Evolutionary conservation across 2,797 vertebrate species (phyloP).

Genomic region (Catostomus latipinnis): DNA sequence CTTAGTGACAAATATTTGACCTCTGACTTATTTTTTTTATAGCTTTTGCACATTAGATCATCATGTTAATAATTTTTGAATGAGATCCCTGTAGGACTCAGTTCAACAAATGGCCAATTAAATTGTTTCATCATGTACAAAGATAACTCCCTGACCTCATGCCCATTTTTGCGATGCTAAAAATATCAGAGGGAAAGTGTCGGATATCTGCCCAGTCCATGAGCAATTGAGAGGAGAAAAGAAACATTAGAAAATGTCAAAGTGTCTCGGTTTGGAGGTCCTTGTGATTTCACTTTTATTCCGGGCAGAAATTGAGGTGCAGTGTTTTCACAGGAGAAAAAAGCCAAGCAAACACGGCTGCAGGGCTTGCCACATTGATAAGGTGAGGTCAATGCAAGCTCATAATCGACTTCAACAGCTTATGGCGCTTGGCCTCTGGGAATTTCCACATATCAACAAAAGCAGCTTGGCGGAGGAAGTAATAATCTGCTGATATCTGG

Average conservation of each 20-base stretch:
- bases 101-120: conserved; percentile 33
- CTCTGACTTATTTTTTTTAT: too few relatives aligned
- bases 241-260: conserved; percentile 59
- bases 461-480: conserved; percentile 57
- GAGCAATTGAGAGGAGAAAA: conserved; percentile 34
- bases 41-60: too few relatives aligned
- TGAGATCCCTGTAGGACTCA: too few relatives aligned
- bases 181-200: conserved; percentile 40
- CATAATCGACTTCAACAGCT: conserved; percentile 70
- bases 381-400: conserved; percentile 67
- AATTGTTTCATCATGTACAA: conserved; percentile 29
- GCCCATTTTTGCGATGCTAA: conserved; percentile 50
- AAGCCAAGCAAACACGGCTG: conserved; percentile 57
- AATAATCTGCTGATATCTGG: conserved; percentile 63
- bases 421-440: conserved; percentile 59
- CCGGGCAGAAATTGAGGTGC: conserved; percentile 56
- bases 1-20: too few relatives aligned
- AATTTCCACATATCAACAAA: conserved; percentile 62
- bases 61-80: too few relatives aligned
- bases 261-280: conserved; percentile 45
- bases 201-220: conserved; percentile 31
- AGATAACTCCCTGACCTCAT: conserved; percentile 47
- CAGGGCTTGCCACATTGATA: conserved; percentile 66
- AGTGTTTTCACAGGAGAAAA: conserved; percentile 62
- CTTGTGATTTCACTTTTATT: conserved; percentile 58